These are phyloP conservation scores for Nomada hirtipes DNA, from an alignment of 2,888 invertebrate genomes.

Conservation along the genomic window DNA sequence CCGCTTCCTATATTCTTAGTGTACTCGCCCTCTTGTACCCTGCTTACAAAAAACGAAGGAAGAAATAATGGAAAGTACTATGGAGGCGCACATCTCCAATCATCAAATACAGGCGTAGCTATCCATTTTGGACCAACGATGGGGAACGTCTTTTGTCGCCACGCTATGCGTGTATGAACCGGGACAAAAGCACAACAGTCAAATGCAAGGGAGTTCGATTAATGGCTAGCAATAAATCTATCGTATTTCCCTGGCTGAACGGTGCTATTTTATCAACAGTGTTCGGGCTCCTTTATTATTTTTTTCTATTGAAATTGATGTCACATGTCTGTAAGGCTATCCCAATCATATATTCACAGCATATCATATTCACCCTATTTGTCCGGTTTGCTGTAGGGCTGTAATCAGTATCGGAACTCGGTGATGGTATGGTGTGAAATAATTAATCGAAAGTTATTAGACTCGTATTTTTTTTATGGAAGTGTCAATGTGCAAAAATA, in stretches of 20 bases:
- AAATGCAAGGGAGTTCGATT: slow-evolving; percentile 46
- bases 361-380: background rate
- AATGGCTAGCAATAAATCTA: slow-evolving; percentile 57
- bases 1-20: no score
- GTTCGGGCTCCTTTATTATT: slow-evolving; percentile 53
- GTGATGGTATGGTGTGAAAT: no score
- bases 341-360: slow-evolving; percentile 10
- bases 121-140: slow-evolving; percentile 13
- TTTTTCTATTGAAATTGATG: slow-evolving; percentile 42
- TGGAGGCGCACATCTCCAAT: slow-evolving; percentile 9
- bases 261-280: slow-evolving; percentile 49
- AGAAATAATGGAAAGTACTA: background rate
- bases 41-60: no score
- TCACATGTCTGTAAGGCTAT: slow-evolving; percentile 7
- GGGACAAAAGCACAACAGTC: slow-evolving; percentile 47
- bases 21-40: no score
- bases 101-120: slow-evolving; percentile 9
- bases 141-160: slow-evolving; percentile 39
- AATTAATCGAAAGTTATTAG: no score
- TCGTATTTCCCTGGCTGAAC: slow-evolving; percentile 39
- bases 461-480: no score
- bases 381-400: no score
- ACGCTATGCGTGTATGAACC: slow-evolving; percentile 27
- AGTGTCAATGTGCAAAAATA: no score
- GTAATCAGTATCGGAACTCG: no score